Evolutionary conservation across 2,113 vertebrate genomes (phyloP).

Genomic region (Dasypus novemcinctus): DNA sequence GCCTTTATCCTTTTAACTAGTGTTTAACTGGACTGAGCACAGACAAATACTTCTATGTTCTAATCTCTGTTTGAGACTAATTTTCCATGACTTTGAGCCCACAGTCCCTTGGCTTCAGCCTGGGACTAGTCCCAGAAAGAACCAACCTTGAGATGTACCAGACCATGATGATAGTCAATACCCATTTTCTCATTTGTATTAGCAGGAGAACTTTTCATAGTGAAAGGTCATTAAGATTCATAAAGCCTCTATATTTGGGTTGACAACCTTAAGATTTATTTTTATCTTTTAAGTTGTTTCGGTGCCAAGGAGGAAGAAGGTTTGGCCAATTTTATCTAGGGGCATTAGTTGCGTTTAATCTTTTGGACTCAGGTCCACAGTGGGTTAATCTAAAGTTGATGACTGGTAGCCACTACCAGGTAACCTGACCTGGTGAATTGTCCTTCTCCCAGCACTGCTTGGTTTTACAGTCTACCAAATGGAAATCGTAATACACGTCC

Average conservation of each 20-base stretch:
- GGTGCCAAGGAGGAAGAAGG: constrained; percentile 14
- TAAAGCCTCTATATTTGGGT: constrained; percentile 30
- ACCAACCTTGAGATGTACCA: background rate
- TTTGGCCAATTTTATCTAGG: constrained; percentile 34
- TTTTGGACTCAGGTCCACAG: background rate
- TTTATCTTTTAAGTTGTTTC: constrained; percentile 43
- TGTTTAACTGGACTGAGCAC: background rate
- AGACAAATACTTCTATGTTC: background rate
- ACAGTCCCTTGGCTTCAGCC: background rate
- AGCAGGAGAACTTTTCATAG: background rate
- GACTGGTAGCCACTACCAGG: background rate
- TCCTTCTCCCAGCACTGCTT: background rate
- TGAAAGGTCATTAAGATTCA: constrained; percentile 25
- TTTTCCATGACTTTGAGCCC: background rate
- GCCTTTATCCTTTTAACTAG: constrained; percentile 17
- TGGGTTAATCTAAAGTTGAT: background rate
- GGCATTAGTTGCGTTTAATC: background rate
- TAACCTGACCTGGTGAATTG: constrained; percentile 4
- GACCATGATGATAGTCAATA: background rate
- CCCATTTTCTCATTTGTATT: background rate
- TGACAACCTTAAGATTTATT: background rate
- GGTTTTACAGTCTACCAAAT: constrained; percentile 33
- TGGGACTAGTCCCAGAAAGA: background rate
- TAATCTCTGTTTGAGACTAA: background rate
- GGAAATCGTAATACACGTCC: background rate